These are phyloP conservation scores for Protophormia terraenovae DNA, from an alignment of 2,888 invertebrate species.

Conservation along the genomic window DNA sequence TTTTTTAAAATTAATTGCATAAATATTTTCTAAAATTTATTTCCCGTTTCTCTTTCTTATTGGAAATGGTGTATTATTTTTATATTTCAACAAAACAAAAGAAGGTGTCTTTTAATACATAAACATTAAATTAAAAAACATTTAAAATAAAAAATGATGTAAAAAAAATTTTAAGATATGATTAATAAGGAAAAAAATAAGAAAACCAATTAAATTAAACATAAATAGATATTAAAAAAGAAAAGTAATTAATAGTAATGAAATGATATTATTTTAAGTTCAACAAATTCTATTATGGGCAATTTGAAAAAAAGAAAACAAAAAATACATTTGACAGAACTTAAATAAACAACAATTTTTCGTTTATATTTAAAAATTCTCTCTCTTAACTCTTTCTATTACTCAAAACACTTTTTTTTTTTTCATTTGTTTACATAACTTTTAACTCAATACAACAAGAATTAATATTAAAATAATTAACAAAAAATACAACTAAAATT, in stretches of 20 bases:
- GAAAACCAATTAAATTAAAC: slow-evolving; percentile 49
- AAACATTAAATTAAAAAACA: slow-evolving; percentile 46
- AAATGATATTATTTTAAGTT: slow-evolving; percentile 69
- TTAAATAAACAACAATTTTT: slow-evolving; percentile 55
- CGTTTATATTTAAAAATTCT: slow-evolving; percentile 39
- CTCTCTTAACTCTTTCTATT: slow-evolving; percentile 20
- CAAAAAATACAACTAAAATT: slow-evolving; percentile 22
- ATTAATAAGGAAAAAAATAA: slow-evolving; percentile 44
- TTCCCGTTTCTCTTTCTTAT: background rate
- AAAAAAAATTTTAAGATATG: slow-evolving; percentile 58
- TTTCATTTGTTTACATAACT: slow-evolving; percentile 29
- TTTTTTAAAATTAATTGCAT: background rate
- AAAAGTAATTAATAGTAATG: slow-evolving; percentile 52
- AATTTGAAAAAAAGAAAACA: slow-evolving; percentile 56
- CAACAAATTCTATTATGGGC: slow-evolving; percentile 65
- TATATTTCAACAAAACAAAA: background rate
- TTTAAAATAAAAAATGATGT: slow-evolving; percentile 62
- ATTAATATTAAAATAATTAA: slow-evolving; percentile 6
- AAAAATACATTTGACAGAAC: slow-evolving; percentile 61
- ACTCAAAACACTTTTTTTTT: slow-evolving; percentile 18
- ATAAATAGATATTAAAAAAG: slow-evolving; percentile 63
- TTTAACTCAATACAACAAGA: slow-evolving; percentile 38
- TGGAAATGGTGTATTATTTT: background rate
- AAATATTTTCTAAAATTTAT: background rate
- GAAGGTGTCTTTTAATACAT: slow-evolving; percentile 65